Evolutionary conservation across 2,113 vertebrate genomes (phyloP).

Genomic region (Tachycineta bicolor): DNA sequence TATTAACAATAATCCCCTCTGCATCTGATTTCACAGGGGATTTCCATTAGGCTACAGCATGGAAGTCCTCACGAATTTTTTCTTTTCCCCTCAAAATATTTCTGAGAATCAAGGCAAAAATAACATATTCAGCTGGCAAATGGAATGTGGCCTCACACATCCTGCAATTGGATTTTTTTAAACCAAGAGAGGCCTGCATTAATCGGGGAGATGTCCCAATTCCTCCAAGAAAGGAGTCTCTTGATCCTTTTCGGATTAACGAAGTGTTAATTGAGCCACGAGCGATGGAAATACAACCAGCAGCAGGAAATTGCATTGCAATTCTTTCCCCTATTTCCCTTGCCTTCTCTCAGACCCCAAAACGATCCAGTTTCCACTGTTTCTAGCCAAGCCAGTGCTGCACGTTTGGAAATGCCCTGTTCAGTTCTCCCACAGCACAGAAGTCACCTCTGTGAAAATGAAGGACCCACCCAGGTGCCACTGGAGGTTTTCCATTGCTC

Average conservation of each 20-base stretch:
- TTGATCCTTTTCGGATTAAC: neutral
- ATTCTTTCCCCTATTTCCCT: neutral
- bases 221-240: neutral
- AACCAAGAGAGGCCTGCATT: neutral
- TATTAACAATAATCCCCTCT: neutral
- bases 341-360: neutral
- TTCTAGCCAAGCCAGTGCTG: accelerated
- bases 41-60: neutral
- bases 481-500: accelerated
- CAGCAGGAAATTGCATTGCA: neutral
- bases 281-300: neutral
- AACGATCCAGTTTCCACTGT: accelerated
- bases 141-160: neutral
- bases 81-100: neutral
- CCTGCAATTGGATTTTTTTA: neutral
- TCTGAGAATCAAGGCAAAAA: neutral
- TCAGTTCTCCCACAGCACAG: accelerated
- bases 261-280: neutral
- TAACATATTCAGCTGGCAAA: neutral
- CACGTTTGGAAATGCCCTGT: neutral
- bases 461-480: neutral
- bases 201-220: neutral
- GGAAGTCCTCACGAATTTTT: neutral
- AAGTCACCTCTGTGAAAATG: neutral
- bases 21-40: neutral